Percentiles rank a stretch among this genome's conserved stretches.
These are phyloP conservation scores for Lamellibrachia columna DNA, from an alignment of 2,888 invertebrate species.

Conservation along the genomic window DNA sequence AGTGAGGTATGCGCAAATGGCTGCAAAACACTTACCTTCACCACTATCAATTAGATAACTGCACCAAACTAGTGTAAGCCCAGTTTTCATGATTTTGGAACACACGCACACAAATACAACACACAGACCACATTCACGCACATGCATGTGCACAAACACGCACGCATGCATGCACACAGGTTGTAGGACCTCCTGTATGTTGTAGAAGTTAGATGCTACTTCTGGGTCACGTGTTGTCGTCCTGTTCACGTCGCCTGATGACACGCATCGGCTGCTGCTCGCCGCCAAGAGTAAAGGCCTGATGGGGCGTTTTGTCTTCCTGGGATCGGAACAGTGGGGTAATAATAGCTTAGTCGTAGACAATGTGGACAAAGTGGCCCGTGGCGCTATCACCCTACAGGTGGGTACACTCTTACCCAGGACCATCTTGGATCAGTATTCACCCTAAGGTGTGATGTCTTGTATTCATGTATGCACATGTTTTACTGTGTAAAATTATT, in stretches of 20 bases:
- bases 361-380: conserved; percentile 56
- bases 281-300: conserved; percentile 47
- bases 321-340: conserved; percentile 59
- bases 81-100: too few relatives aligned
- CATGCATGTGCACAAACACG: too few relatives aligned
- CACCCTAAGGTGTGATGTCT: not conserved
- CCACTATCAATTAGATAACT: too few relatives aligned
- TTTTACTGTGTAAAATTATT: not conserved
- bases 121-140: too few relatives aligned
- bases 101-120: too few relatives aligned
- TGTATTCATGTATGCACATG: too few relatives aligned
- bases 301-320: conserved; percentile 54
- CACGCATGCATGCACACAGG: not conserved
- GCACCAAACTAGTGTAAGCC: too few relatives aligned
- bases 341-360: conserved; percentile 44
- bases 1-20: too few relatives aligned
- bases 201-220: conserved; percentile 13
- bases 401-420: conserved; percentile 41
- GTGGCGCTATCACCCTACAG: conserved; percentile 56
- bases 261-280: conserved; percentile 57
- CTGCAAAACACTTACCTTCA: too few relatives aligned
- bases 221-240: conserved; percentile 58
- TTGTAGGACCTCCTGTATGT: not conserved
- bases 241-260: conserved; percentile 56
- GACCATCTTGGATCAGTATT: conserved; percentile 33